A percentile compares a stretch with the other conserved stretches of the same genome.
Conservation (phyloP, 2,888 invertebrate species). For the Vanessa cardui region DNA sequence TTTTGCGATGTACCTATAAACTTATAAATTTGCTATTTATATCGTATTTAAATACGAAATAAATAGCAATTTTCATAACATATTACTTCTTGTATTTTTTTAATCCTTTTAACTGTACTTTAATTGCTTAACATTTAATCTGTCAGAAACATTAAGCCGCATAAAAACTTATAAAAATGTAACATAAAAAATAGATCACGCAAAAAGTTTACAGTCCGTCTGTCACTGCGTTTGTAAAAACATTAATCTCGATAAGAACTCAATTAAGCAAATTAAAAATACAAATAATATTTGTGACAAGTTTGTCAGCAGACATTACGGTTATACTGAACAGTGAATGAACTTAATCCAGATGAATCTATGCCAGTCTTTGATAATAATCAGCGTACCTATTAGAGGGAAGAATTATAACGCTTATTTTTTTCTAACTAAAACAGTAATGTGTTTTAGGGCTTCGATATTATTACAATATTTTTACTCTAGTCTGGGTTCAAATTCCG, state of each 20-base stretch:
- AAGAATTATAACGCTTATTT: conserved; percentile 11
- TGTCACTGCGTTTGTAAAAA: conserved; percentile 35
- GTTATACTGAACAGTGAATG: conserved; percentile 52
- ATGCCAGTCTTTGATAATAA: conserved; percentile 30
- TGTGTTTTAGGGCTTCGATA: too few species aligned
- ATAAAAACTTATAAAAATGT: conserved; percentile 16
- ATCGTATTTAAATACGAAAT: not conserved
- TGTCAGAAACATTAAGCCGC: conserved; percentile 17
- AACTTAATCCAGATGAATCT: conserved; percentile 55
- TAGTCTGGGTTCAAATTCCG: too few species aligned
- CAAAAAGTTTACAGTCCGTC: conserved; percentile 48
- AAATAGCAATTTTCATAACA: not conserved
- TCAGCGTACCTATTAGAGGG: conserved; percentile 15
- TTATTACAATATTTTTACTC: too few species aligned
- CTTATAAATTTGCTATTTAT: too few species aligned
- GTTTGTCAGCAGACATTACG: conserved; percentile 58
- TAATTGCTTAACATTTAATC: conserved; percentile 15
- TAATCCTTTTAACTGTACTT: conserved; percentile 6
- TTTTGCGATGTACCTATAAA: not conserved
- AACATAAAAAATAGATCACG: conserved; percentile 19
- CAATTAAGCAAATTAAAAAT: conserved; percentile 51
- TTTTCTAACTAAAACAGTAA: too few species aligned
- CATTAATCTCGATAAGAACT: conserved; percentile 43
- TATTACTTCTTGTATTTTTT: not conserved
- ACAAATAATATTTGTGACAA: conserved; percentile 49